These are phyloP conservation scores for Chondrosia reniformis DNA, from an alignment of 37 sponge, comb jelly and placozoan genomes.

Conservation along the genomic window DNA sequence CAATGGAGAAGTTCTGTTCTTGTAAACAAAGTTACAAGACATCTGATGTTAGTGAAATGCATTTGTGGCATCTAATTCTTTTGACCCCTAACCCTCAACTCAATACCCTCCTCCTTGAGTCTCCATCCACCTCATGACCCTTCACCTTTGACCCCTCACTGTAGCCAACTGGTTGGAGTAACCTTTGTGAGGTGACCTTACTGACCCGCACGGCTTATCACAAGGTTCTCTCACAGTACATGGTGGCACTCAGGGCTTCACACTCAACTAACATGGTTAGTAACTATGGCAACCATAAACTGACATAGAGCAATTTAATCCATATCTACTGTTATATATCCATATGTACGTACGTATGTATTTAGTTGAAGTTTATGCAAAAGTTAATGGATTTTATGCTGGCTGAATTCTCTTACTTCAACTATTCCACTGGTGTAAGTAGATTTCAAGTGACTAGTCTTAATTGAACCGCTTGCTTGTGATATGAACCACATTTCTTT, in stretches of 20 bases:
- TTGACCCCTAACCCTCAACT: not conserved
- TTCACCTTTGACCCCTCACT: not conserved
- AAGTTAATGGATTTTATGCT: conserved; percentile 60
- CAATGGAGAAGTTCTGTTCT: conserved; percentile 10
- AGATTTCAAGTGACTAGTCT: not conserved
- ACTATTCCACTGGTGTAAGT: conserved; percentile 42
- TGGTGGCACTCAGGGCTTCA: conserved; percentile 48
- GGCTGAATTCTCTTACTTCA: conserved; percentile 55
- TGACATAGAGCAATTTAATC: too few relatives aligned
- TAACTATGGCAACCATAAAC: too few relatives aligned
- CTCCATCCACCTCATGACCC: not conserved
- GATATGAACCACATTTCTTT: too few relatives aligned
- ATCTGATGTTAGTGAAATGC: not conserved
- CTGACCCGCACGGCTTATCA: conserved; percentile 57
- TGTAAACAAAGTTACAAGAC: not conserved
- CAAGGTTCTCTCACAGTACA: conserved; percentile 61
- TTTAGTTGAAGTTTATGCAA: conserved; percentile 26
- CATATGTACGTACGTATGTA: too few relatives aligned
- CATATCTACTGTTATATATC: too few relatives aligned
- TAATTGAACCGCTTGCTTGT: not conserved
- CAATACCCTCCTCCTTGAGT: not conserved
- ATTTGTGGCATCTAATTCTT: conserved; percentile 34
- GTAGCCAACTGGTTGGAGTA: not conserved
- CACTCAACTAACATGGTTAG: conserved; percentile 77
- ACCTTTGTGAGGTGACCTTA: not conserved